Conservation (phyloP, 2,888 invertebrate species). For the Himalopsyche japonica region DNA sequence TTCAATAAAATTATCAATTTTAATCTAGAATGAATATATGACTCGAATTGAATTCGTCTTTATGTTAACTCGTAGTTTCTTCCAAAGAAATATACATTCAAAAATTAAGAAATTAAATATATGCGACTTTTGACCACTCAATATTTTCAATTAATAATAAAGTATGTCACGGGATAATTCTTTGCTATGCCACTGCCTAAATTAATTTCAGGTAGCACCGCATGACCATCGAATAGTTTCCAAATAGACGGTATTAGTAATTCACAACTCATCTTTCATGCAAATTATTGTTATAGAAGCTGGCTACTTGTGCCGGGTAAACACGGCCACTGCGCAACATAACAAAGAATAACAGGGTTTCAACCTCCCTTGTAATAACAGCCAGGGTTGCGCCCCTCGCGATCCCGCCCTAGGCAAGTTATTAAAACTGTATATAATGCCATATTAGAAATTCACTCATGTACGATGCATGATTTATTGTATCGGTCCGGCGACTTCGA, state of each 20-base stretch:
- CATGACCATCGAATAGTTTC: conserved; percentile 23
- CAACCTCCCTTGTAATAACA: conserved; percentile 22
- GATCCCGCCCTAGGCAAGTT: not conserved
- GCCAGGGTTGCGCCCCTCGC: not conserved
- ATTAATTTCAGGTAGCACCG: conserved; percentile 29
- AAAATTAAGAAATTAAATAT: too few relatives aligned
- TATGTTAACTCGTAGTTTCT: too few relatives aligned
- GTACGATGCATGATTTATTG: not conserved
- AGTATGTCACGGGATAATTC: too few relatives aligned
- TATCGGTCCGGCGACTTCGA: not conserved
- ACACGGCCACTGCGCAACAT: conserved; percentile 2
- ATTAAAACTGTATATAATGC: conserved; percentile 1
- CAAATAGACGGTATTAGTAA: conserved; percentile 33
- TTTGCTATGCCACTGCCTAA: not conserved
- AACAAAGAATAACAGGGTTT: conserved; percentile 7
- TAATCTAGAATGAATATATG: too few relatives aligned
- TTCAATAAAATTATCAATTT: too few relatives aligned
- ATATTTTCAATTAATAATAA: too few relatives aligned
- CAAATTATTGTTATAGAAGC: conserved; percentile 25
- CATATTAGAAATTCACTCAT: not conserved
- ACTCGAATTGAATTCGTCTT: too few relatives aligned
- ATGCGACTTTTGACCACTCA: too few relatives aligned
- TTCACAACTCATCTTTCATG: conserved; percentile 34
- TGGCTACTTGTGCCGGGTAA: conserved; percentile 3
- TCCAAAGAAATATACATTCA: too few relatives aligned